Evolutionary conservation across 2,113 vertebrate species (phyloP), one percentile per base, ranked within the genome.

Genomic region (Bothrops jararaca): DNA sequence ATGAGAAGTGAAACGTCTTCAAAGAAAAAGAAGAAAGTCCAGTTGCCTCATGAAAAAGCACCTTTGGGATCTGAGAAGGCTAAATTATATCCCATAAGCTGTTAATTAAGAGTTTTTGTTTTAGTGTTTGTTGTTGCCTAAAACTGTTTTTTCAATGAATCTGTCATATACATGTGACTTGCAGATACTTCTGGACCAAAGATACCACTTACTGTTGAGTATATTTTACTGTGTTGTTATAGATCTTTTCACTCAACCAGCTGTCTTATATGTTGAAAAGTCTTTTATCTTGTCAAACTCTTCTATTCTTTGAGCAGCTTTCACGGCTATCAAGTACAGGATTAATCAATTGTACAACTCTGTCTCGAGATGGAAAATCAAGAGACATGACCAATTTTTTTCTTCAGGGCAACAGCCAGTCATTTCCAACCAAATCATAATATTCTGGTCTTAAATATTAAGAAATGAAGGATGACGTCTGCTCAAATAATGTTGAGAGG

Each of bases 271-370:
- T 95, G 96, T 94, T 97, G 96, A 97, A 97, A 97, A 97, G 97
- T 97, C 97, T 98, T 98, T 98, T 98, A 98, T 98, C 97, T 97
- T 97, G 96, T 97, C 97, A 98, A 97, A 97, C 97, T 97, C 97
- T 97, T 97, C 96, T 97, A 93, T 97, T 97, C 95, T 97, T 97
- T 97, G 97, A 96, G 93, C 96, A 96, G 95, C 96, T 96, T 97
- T 97, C 96, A 97, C 97, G 98, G 98, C 96, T 97, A 98, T 96
- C 97, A 95, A 97, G 96, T 96, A 98, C 97, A 96, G 96, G 97
- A 97, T 97, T 98, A 97, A 98, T 98, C 98, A 98, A 98, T 98
- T 97, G 98, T 97, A 94, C 96, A 97, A 98, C 97, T 97, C 98
- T 97, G 97, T 98, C 98, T 98, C 96, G 97, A 98, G 96, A 96